Conservation (phyloP, 2,888 invertebrate species). For the Tyria jacobaeae region DNA sequence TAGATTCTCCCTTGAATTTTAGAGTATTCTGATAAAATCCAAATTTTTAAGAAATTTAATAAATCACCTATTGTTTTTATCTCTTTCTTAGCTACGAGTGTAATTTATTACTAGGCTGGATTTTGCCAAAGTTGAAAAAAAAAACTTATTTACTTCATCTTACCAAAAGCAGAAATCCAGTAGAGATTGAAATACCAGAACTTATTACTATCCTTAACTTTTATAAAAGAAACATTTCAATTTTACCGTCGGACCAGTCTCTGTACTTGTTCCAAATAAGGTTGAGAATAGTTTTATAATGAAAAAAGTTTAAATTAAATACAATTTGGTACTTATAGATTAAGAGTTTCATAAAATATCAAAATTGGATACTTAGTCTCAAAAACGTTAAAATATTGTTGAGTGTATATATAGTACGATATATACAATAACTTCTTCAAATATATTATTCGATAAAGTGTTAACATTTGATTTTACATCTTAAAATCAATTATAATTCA, state of each 20-base stretch:
- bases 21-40: neutral
- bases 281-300: too few relatives aligned
- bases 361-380: too few relatives aligned
- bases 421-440: too few relatives aligned
- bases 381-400: too few relatives aligned
- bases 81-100: neutral
- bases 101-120: neutral
- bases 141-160: neutral
- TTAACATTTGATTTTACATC: too few relatives aligned
- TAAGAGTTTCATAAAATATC: too few relatives aligned
- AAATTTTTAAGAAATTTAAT: neutral
- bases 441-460: too few relatives aligned
- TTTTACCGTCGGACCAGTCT: neutral
- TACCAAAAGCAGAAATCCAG: neutral
- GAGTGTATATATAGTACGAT: too few relatives aligned
- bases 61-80: neutral
- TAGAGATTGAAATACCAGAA: neutral
- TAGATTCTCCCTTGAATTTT: neutral
- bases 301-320: too few relatives aligned
- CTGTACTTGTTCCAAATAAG: neutral
- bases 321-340: too few relatives aligned
- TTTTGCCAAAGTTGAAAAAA: neutral
- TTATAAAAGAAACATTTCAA: neutral
- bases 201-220: neutral
- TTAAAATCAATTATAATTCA: too few relatives aligned